Evolutionary conservation across 2,797 vertebrate genomes (phyloP).

Genomic region (Okamejei kenojei): DNA sequence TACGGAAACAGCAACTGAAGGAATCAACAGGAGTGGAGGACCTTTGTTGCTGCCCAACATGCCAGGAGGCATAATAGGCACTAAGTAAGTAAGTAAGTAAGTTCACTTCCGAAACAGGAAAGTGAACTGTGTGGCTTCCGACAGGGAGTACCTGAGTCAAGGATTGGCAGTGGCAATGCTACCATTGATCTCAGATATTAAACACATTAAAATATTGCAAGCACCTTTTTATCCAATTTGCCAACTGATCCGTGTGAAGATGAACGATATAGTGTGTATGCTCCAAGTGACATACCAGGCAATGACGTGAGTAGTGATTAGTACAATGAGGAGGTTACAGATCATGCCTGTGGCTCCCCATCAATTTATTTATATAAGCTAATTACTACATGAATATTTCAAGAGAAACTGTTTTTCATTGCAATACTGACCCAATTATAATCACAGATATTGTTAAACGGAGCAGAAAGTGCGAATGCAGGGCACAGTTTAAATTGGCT

Average conservation of each 20-base stretch:
- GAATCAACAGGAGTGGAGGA: no score
- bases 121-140: not conserved
- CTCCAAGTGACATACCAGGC: not conserved
- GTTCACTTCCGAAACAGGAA: not conserved
- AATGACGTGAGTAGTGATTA: not conserved
- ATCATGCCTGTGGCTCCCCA: not conserved
- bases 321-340: not conserved
- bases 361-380: not conserved
- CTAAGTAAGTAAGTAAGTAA: no score
- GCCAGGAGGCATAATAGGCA: no score
- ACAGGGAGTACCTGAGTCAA: not conserved
- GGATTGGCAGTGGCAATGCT: not conserved
- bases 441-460: not conserved
- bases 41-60: no score
- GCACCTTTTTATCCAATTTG: not conserved
- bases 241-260: not conserved
- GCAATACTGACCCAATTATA: slow-evolving; percentile 2
- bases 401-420: not conserved
- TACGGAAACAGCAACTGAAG: no score
- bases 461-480: not conserved
- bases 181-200: not conserved
- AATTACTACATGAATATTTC: slow-evolving; percentile 1
- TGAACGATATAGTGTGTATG: not conserved
- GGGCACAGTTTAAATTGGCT: not conserved
- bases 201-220: not conserved